phyloP scores from a whole-genome alignment of 2,888 invertebrate species.

The Fabriciana adippe region DNA sequence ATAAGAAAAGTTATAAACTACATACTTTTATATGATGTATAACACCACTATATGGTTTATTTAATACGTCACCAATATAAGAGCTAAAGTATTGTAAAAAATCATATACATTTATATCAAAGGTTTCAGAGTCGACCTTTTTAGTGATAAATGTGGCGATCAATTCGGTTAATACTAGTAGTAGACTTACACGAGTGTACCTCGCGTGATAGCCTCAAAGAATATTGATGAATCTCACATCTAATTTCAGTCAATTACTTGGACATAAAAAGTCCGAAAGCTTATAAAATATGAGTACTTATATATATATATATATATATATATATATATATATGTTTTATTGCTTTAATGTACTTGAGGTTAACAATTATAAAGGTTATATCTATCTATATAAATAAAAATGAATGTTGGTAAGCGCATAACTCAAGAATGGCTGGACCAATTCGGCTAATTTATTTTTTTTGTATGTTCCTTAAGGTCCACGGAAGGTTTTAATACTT shows the following conservation, averaged over 20 bases:
- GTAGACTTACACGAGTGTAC: not conserved
- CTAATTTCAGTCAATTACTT: slow-evolving; percentile 1
- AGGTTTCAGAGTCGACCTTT: not conserved
- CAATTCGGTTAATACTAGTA: not conserved
- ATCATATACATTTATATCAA: not conserved
- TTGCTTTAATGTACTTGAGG: too few species aligned
- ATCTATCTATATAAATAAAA: too few species aligned
- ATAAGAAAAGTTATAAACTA: not conserved
- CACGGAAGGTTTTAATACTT: too few species aligned
- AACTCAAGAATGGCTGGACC: too few species aligned
- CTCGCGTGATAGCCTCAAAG: slow-evolving; percentile 1
- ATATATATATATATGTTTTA: too few species aligned
- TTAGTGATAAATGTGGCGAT: slow-evolving; percentile 2
- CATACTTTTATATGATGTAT: not conserved
- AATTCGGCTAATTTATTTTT: too few species aligned
- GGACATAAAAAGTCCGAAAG: not conserved
- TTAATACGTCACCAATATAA: not conserved
- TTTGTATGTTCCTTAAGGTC: too few species aligned
- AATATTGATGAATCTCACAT: slow-evolving; percentile 7
- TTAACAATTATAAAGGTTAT: too few species aligned
- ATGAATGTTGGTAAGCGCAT: too few species aligned
- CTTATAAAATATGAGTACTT: too few species aligned
- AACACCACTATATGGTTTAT: too few species aligned
- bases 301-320: too few species aligned
- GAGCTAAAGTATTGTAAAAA: not conserved